A percentile compares a stretch with the other conserved stretches of the same genome.
Conservation (phyloP, 2,797 vertebrate species). For the Hozukius guyotensis region DNA sequence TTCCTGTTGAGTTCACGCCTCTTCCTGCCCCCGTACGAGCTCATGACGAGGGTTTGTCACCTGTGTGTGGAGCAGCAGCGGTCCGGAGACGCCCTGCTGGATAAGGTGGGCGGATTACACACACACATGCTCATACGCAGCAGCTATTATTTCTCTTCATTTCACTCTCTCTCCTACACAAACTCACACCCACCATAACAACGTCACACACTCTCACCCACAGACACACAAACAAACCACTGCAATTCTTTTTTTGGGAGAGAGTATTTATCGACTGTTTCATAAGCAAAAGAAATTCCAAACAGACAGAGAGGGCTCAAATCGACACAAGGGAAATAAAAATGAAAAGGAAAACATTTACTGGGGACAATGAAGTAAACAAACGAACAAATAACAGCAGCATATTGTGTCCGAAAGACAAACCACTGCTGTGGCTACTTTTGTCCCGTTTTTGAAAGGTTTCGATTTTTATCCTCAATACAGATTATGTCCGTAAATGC, state of each 20-base stretch:
- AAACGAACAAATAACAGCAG: neutral
- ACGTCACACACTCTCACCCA: slow-evolving; percentile 16
- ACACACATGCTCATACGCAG: neutral
- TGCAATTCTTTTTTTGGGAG: neutral
- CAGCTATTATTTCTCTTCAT: slow-evolving; percentile 15
- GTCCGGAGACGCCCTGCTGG: slow-evolving; percentile 90
- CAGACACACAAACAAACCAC: neutral
- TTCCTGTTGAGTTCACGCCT: slow-evolving; percentile 95
- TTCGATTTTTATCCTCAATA: neutral
- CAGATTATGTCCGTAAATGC: neutral
- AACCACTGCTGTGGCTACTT: neutral
- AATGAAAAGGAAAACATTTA: slow-evolving; percentile 2
- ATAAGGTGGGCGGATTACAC: slow-evolving; percentile 84
- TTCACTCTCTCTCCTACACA: slow-evolving; percentile 33
- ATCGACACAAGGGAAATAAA: neutral
- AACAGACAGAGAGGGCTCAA: neutral
- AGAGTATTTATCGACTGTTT: slow-evolving; percentile 19
- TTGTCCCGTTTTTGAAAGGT: neutral
- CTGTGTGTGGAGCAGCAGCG: slow-evolving; percentile 94
- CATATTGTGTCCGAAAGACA: neutral
- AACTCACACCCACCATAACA: slow-evolving; percentile 35
- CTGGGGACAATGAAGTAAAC: neutral
- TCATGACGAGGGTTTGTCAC: slow-evolving; percentile 92
- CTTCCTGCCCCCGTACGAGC: slow-evolving; percentile 94
- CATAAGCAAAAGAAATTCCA: neutral